Percentiles rank a stretch among this genome's conserved stretches.
Evolutionary conservation across 2,797 vertebrate species (phyloP).

Genomic region (Cynodonichthys magdalenae): DNA sequence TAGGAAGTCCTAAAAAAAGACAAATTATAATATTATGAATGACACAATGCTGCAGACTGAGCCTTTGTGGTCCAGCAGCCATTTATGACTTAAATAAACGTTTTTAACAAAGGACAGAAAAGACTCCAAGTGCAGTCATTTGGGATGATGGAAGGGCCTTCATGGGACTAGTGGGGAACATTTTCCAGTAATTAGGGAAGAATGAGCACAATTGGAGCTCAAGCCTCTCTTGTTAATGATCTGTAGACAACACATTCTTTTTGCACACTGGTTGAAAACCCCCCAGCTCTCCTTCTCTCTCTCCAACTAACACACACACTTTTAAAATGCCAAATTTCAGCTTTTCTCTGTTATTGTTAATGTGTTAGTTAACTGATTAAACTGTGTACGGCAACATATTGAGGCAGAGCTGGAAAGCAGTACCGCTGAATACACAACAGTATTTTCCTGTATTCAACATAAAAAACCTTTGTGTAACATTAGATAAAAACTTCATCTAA

Average conservation of each 20-base stretch:
- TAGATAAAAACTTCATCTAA: background rate
- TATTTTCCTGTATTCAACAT: constrained; percentile 6
- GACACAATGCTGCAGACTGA: background rate
- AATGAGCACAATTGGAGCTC: constrained; percentile 56
- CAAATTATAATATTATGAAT: background rate
- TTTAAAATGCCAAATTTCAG: background rate
- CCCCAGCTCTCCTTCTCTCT: constrained; percentile 1
- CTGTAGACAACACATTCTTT: constrained; percentile 43
- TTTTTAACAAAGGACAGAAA: constrained; percentile 48
- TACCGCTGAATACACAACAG: constrained; percentile 4
- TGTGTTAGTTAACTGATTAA: constrained; percentile 15
- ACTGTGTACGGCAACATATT: constrained; percentile 4
- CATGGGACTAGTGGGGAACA: constrained; percentile 63
- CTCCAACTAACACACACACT: constrained; percentile 9
- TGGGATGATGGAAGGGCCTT: constrained; percentile 64
- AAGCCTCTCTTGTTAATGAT: constrained; percentile 69
- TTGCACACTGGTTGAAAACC: constrained; percentile 17
- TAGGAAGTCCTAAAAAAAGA: background rate
- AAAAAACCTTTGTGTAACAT: background rate
- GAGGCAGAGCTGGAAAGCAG: constrained; percentile 5
- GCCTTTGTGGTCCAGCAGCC: constrained; percentile 33
- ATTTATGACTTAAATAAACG: constrained; percentile 37
- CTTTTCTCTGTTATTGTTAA: constrained; percentile 9
- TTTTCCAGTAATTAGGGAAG: constrained; percentile 73
- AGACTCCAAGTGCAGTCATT: constrained; percentile 55